These are phyloP conservation scores for Frankliniella fusca DNA, from an alignment of 2,888 invertebrate genomes.

Conservation along the genomic window DNA sequence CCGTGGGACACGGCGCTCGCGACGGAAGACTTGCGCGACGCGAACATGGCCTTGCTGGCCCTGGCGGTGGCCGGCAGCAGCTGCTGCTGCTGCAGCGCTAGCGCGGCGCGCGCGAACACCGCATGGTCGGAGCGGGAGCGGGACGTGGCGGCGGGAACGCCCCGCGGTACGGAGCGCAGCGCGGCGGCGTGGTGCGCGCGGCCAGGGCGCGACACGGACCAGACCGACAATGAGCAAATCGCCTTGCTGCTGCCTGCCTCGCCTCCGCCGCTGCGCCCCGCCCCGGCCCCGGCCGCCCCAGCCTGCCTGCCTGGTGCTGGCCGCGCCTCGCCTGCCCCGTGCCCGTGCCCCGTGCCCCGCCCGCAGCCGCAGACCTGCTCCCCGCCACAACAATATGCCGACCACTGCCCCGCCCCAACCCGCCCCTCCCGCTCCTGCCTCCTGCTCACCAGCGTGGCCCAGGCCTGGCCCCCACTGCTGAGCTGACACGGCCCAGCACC, in stretches of 20 bases:
- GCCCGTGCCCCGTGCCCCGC: neutral
- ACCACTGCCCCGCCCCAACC: too few relatives aligned
- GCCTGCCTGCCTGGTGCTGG: neutral
- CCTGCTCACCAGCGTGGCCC: neutral
- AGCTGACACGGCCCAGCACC: neutral
- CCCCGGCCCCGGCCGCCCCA: neutral
- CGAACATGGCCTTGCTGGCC: neutral
- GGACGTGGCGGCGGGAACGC: neutral
- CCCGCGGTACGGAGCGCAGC: neutral
- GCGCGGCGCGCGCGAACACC: too few relatives aligned
- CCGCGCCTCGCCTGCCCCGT: neutral
- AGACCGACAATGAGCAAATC: neutral
- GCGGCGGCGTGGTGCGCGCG: too few relatives aligned
- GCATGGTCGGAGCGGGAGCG: neutral
- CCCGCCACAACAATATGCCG: neutral
- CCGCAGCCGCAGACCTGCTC: neutral
- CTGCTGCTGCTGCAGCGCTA: too few relatives aligned
- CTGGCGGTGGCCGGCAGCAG: too few relatives aligned
- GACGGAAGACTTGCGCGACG: conserved; percentile 15
- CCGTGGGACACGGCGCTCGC: neutral
- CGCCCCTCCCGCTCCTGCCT: neutral
- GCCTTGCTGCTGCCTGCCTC: neutral
- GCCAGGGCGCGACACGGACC: neutral
- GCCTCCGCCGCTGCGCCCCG: neutral
- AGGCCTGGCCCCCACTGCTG: neutral